Conservation (phyloP, 2,888 invertebrate species). For the Chaetoderma sp. region DNA sequence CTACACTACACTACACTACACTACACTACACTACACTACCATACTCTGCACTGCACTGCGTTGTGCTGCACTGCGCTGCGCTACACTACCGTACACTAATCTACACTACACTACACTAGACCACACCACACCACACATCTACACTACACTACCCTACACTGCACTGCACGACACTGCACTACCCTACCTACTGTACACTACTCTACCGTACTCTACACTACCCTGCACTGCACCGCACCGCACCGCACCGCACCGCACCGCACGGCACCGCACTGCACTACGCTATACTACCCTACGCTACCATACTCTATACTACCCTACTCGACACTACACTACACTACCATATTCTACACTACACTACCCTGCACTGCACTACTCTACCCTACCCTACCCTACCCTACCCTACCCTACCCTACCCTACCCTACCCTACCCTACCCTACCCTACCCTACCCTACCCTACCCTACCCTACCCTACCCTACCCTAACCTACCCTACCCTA, state of each 20-base stretch:
- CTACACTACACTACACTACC: no score
- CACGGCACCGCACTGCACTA: conserved; percentile 12
- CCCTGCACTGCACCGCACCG: conserved; percentile 11
- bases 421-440: background rate
- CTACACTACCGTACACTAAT: no score
- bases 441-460: no score
- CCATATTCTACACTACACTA: conserved; percentile 19
- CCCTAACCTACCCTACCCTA: conserved; percentile 11
- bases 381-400: conserved; percentile 18
- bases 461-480: conserved; percentile 6
- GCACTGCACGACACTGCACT: no score
- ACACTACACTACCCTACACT: no score
- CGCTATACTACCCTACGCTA: conserved; percentile 15
- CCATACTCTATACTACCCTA: conserved; percentile 10
- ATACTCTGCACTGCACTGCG: no score
- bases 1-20: conserved; percentile 16
- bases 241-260: conserved; percentile 3
- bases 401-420: conserved; percentile 18
- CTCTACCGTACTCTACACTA: conserved; percentile 19
- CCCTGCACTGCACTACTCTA: conserved; percentile 13
- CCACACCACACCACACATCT: no score
- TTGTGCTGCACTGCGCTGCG: no score
- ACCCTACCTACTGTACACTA: conserved; percentile 13
- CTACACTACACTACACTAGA: no score
- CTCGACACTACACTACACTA: conserved; percentile 21